A percentile compares a stretch with the other conserved stretches of the same genome.
phyloP scores from a whole-genome alignment of 2,113 vertebrate species.

The Malurus cyaneus region DNA sequence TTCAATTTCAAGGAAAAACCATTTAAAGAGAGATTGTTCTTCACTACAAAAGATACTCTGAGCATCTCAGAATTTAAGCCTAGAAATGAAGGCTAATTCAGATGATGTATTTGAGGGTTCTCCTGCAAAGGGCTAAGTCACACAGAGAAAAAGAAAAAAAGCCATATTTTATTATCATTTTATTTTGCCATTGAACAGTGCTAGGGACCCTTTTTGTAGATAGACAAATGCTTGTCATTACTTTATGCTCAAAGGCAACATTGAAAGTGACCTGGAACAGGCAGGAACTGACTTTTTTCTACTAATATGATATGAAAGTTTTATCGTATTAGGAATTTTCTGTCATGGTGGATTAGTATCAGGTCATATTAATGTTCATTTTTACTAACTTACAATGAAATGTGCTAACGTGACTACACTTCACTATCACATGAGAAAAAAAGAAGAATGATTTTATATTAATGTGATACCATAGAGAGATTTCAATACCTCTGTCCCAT shows the following conservation, averaged over 20 bases:
- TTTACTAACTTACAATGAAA: conserved; percentile 73
- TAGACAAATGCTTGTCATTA: conserved; percentile 55
- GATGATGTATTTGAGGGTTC: not conserved
- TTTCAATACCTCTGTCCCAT: conserved; percentile 37
- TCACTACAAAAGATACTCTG: not conserved
- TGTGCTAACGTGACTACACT: conserved; percentile 67
- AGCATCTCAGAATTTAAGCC: not conserved
- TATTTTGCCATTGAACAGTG: conserved; percentile 3
- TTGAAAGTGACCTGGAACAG: conserved; percentile 69
- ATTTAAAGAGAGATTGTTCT: not conserved
- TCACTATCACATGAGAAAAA: conserved; percentile 17
- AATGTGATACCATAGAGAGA: conserved; percentile 39
- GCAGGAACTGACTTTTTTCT: conserved; percentile 67
- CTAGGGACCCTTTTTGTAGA: conserved; percentile 35
- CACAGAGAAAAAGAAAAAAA: not conserved
- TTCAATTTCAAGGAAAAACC: not conserved
- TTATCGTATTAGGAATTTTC: conserved; percentile 76
- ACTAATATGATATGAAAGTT: conserved; percentile 75
- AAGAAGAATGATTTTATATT: conserved; percentile 27
- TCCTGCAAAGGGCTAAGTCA: not conserved
- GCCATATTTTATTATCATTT: not conserved
- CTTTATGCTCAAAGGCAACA: conserved; percentile 47
- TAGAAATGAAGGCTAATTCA: not conserved
- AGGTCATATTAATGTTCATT: conserved; percentile 64
- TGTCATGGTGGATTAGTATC: conserved; percentile 73